These are phyloP conservation scores for Cerceris rybyensis DNA, from an alignment of 2,888 invertebrate genomes.

Conservation along the genomic window DNA sequence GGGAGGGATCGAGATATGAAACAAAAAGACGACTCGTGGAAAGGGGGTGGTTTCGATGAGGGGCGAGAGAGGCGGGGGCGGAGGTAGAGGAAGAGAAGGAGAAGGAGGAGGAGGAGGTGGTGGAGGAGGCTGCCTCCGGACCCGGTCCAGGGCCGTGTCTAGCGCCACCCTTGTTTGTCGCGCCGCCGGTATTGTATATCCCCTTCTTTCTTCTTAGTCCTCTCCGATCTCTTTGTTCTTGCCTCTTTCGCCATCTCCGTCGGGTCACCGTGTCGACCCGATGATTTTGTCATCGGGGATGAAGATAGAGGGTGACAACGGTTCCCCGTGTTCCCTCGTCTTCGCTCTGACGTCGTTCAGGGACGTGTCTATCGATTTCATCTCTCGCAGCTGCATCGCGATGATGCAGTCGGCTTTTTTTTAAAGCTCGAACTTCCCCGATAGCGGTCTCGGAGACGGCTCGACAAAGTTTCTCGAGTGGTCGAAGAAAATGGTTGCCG, in stretches of 20 bases:
- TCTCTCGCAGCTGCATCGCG: slow-evolving; percentile 56
- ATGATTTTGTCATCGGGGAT: slow-evolving; percentile 64
- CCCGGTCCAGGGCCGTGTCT: slow-evolving; percentile 69
- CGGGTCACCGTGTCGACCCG: slow-evolving; percentile 65
- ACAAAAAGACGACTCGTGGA: slow-evolving; percentile 24
- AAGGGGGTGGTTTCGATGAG: slow-evolving; percentile 5
- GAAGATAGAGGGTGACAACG: slow-evolving; percentile 13
- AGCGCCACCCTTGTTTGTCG: slow-evolving; percentile 69
- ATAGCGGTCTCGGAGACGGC: neutral
- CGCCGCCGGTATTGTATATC: slow-evolving; percentile 58
- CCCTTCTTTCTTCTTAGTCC: slow-evolving; percentile 26
- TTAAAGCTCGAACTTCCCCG: slow-evolving; percentile 21
- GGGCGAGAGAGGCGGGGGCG: slow-evolving; percentile 20
- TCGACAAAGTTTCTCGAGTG: neutral
- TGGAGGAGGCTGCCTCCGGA: slow-evolving; percentile 54
- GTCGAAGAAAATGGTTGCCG: neutral
- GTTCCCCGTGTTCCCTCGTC: slow-evolving; percentile 48
- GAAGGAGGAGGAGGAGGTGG: slow-evolving; percentile 4
- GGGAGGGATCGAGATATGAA: slow-evolving; percentile 40
- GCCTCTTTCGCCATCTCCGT: slow-evolving; percentile 35
- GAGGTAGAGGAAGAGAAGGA: neutral
- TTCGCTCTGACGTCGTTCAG: slow-evolving; percentile 66
- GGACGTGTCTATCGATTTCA: slow-evolving; percentile 69
- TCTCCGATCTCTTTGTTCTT: slow-evolving; percentile 6
- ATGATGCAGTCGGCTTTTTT: slow-evolving; percentile 45